Percentiles rank a stretch among this genome's conserved stretches.
These are phyloP conservation scores for Spondyliosoma cantharus DNA, from an alignment of 2,797 vertebrate genomes.

Conservation along the genomic window DNA sequence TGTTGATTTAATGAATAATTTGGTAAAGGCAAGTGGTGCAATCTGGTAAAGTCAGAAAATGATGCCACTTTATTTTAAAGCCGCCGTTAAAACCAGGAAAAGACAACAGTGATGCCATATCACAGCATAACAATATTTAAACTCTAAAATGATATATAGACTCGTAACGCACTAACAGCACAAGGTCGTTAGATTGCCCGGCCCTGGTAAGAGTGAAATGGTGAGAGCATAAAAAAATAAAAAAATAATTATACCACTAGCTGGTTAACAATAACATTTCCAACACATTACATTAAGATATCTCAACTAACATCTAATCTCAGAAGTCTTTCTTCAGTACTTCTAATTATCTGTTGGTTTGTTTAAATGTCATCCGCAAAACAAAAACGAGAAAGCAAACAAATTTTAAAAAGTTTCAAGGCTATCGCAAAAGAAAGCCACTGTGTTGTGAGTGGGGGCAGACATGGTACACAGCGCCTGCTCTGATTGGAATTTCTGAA, in stretches of 20 bases:
- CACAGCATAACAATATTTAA: no score
- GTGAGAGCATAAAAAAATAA: not conserved
- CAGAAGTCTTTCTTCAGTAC: not conserved
- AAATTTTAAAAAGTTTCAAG: constrained; percentile 1
- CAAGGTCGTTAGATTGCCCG: no score
- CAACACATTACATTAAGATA: not conserved
- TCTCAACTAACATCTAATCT: not conserved
- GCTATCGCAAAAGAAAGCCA: constrained; percentile 10
- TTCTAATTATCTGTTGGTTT: constrained; percentile 3
- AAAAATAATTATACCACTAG: not conserved
- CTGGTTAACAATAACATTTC: not conserved
- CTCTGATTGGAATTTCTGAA: constrained; percentile 47
- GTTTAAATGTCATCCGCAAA: constrained; percentile 14
- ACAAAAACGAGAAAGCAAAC: constrained; percentile 6
- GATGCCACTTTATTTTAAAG: no score
- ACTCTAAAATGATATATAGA: no score
- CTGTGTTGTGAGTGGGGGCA: constrained; percentile 10
- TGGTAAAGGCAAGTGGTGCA: no score
- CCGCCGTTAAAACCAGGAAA: no score
- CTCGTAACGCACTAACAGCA: no score
- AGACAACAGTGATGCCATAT: no score
- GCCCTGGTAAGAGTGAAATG: not conserved
- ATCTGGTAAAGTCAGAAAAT: no score
- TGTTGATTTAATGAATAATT: no score
- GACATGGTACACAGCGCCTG: constrained; percentile 18